A percentile compares a stretch with the other conserved stretches of the same genome.
phyloP scores from a whole-genome alignment of 2,113 vertebrate genomes.

The Notothenia rossii region DNA sequence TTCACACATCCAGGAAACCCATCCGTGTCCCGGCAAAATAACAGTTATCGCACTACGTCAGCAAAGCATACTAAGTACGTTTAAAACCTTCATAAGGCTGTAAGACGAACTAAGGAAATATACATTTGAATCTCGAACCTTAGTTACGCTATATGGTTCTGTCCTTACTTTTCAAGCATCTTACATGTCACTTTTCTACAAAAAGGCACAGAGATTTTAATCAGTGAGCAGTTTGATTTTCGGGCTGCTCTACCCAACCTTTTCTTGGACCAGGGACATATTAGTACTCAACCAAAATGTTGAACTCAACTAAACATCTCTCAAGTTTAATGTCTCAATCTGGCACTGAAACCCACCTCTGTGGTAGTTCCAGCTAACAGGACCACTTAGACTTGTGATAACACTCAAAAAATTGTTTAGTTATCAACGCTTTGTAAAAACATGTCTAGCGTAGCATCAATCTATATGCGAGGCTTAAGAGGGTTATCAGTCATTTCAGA shows the following conservation, averaged over 20 bases:
- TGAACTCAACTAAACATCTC: too few relatives aligned
- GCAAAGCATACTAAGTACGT: neutral
- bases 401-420: too few relatives aligned
- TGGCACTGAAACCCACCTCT: too few relatives aligned
- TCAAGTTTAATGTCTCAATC: too few relatives aligned
- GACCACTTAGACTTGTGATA: too few relatives aligned
- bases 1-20: neutral
- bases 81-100: neutral
- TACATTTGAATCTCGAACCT: neutral
- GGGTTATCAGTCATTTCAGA: too few relatives aligned
- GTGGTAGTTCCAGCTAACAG: too few relatives aligned
- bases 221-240: constrained; percentile 4
- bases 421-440: neutral
- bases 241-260: neutral
- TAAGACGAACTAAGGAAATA: neutral
- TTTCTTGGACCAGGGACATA: too few relatives aligned
- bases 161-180: neutral
- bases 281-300: too few relatives aligned
- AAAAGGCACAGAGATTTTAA: constrained; percentile 17
- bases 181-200: neutral
- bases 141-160: too few relatives aligned
- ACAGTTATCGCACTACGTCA: neutral
- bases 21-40: neutral
- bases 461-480: too few relatives aligned
- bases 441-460: too few relatives aligned